Evolutionary conservation across 2,113 vertebrate species (phyloP).

Genomic region (Corydoras sp.): DNA sequence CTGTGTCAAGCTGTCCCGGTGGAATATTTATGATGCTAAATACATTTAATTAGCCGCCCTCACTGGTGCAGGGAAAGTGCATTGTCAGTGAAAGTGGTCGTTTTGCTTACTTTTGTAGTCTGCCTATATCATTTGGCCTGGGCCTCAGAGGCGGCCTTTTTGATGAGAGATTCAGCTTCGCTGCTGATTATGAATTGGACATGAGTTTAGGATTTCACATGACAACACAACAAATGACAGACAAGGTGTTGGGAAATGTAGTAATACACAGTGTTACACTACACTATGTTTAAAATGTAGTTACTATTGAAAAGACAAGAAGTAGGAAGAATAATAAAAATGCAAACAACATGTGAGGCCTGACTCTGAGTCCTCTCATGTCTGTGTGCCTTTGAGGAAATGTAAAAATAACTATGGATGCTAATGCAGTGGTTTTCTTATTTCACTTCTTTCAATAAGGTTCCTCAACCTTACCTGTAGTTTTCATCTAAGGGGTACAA

Average conservation of each 20-base stretch:
- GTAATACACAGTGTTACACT: too few species aligned
- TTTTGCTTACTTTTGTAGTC: constrained; percentile 55
- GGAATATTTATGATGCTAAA: constrained; percentile 77
- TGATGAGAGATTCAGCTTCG: background rate
- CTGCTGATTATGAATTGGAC: background rate
- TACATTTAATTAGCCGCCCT: constrained; percentile 69
- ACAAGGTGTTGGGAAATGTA: background rate
- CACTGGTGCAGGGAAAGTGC: constrained; percentile 62
- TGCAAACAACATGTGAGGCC: too few species aligned
- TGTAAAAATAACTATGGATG: background rate
- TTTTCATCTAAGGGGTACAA: background rate
- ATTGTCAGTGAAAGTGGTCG: constrained; percentile 59
- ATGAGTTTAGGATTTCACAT: background rate
- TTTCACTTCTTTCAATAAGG: background rate
- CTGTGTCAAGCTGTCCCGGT: constrained; percentile 69
- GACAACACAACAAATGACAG: background rate
- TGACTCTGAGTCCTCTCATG: too few species aligned
- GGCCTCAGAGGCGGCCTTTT: constrained; percentile 36
- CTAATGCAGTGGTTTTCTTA: background rate
- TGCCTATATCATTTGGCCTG: constrained; percentile 50
- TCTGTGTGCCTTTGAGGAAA: background rate
- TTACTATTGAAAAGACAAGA: too few species aligned
- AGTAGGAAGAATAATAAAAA: too few species aligned
- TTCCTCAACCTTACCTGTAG: background rate
- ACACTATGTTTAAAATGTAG: too few species aligned